Percentiles rank a stretch among this genome's conserved stretches.
These are phyloP conservation scores for Muntiacus muntjak DNA, from an alignment of 2,113 vertebrate species.

Conservation along the genomic window DNA sequence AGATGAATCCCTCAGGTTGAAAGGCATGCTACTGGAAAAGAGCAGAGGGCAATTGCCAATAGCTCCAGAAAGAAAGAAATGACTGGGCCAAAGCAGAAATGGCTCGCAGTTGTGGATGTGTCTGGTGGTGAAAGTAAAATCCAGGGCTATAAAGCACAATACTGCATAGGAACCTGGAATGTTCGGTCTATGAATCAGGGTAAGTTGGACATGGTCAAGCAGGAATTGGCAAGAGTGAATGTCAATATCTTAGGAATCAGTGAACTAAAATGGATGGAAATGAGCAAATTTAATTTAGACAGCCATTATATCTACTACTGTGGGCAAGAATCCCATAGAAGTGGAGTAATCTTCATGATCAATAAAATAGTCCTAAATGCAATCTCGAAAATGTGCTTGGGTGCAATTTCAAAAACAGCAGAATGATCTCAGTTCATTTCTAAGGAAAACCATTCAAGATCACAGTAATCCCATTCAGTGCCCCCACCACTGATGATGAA, in stretches of 20 bases:
- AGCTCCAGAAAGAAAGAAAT: too few relatives aligned
- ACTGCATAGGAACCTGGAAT: neutral
- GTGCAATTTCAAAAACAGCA: neutral
- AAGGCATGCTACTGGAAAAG: too few relatives aligned
- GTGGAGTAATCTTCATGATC: neutral
- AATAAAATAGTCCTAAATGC: neutral
- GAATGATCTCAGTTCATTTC: accelerated
- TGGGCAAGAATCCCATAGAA: neutral
- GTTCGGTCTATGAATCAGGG: neutral
- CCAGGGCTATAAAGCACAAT: neutral
- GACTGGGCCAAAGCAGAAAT: too few relatives aligned
- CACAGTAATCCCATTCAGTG: neutral
- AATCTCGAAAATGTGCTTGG: neutral
- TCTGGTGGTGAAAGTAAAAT: too few relatives aligned
- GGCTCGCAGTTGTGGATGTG: too few relatives aligned
- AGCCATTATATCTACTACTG: neutral
- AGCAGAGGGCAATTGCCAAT: too few relatives aligned
- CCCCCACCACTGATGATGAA: neutral
- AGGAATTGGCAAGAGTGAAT: neutral
- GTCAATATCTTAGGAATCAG: neutral
- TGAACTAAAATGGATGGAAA: neutral
- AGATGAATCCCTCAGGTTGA: too few relatives aligned
- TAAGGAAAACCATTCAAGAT: neutral
- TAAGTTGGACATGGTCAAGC: neutral
- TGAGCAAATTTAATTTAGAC: neutral